These are phyloP conservation scores for Apodemus agrarius DNA, from an alignment of 2,797 vertebrate species.

Conservation along the genomic window DNA sequence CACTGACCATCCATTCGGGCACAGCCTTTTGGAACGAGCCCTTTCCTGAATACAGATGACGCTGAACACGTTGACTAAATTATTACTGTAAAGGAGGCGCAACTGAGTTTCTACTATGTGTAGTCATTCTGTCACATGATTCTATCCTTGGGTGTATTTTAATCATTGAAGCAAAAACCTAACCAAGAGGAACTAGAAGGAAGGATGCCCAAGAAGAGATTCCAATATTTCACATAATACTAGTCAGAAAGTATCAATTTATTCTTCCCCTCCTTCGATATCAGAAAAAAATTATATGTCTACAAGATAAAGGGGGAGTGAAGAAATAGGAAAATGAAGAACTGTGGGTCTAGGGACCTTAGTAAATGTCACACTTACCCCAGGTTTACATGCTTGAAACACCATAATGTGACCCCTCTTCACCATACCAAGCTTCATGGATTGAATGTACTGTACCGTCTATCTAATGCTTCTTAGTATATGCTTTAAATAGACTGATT, in stretches of 20 bases:
- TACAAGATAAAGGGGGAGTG: not conserved
- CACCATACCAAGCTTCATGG: not conserved
- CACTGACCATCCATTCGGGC: not conserved
- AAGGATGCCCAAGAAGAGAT: constrained; percentile 7
- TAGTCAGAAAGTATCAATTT: not conserved
- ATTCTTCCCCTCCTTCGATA: not conserved
- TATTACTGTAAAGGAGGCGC: not conserved
- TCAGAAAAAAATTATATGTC: not conserved
- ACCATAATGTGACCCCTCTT: not conserved
- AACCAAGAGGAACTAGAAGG: constrained; percentile 24
- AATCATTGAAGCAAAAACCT: constrained; percentile 39
- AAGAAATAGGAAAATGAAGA: not conserved
- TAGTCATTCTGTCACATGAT: not conserved
- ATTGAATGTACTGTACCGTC: not conserved
- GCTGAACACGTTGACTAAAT: not conserved
- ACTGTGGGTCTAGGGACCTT: not conserved
- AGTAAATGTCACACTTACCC: not conserved
- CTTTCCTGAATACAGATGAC: not conserved
- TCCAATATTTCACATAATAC: not conserved
- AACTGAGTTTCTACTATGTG: not conserved
- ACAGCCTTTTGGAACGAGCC: not conserved
- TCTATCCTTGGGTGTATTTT: constrained; percentile 47
- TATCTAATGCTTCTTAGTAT: not conserved
- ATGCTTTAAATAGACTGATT: constrained; percentile 28
- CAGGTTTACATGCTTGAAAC: not conserved